Evolutionary conservation across 2,888 invertebrate species (phyloP).

Genomic region (Limnephilus lunatus): DNA sequence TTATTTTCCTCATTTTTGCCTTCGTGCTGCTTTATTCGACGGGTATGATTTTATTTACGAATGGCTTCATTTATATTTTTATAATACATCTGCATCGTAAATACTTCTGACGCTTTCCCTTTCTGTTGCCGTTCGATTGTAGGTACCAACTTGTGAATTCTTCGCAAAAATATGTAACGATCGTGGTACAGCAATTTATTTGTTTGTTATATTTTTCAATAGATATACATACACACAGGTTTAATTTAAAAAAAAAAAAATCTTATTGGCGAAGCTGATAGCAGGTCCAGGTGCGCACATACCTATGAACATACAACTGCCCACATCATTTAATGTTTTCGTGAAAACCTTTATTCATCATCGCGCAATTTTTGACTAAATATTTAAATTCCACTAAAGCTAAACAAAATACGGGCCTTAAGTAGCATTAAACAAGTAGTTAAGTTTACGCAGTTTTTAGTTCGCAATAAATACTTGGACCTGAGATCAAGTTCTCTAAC

Average conservation of each 20-base stretch:
- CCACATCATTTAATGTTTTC: no score
- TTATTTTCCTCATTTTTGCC: constrained; percentile 43
- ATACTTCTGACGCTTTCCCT: neutral
- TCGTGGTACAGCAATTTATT: neutral
- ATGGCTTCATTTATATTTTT: constrained; percentile 6
- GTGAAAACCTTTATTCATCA: no score
- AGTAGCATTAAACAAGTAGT: neutral
- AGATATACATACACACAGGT: no score
- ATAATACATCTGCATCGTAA: constrained; percentile 10
- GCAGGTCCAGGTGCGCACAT: neutral
- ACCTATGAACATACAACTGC: no score
- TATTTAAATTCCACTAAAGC: no score
- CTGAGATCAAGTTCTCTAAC: neutral
- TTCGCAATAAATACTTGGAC: neutral
- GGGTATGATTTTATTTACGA: constrained; percentile 40
- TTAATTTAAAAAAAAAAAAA: neutral
- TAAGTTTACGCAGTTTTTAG: neutral
- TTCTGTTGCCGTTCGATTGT: neutral
- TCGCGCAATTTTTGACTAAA: no score
- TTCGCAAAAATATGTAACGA: neutral
- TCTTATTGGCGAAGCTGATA: neutral
- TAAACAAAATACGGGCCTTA: neutral
- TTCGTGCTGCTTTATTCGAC: constrained; percentile 40
- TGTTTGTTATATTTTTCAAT: no score
- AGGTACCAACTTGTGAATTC: neutral